phyloP scores from a whole-genome alignment of 2,888 invertebrate genomes.

The Tridacna crocea region DNA sequence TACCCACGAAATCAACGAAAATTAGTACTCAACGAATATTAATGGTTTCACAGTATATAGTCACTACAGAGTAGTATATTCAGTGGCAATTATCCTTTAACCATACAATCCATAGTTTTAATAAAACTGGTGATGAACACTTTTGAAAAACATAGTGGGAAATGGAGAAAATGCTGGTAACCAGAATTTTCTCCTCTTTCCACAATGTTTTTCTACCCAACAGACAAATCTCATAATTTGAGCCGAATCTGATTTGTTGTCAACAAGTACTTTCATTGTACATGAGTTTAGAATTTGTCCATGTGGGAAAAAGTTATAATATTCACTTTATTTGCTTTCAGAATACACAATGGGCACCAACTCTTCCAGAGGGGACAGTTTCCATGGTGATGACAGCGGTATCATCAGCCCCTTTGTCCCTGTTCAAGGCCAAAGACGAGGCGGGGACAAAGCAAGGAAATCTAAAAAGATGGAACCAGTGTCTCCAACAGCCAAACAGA shows the following conservation, averaged over 20 bases:
- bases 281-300: not conserved
- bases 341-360: constrained; percentile 51
- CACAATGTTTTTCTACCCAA: not conserved
- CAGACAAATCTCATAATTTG: not conserved
- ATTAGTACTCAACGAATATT: too few relatives aligned
- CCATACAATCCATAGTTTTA: too few relatives aligned
- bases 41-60: too few relatives aligned
- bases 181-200: not conserved
- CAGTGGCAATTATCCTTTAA: too few relatives aligned
- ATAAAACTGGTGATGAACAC: too few relatives aligned
- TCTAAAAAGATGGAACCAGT: constrained; percentile 36
- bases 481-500: constrained; percentile 50
- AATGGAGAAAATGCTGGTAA: not conserved
- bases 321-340: constrained; percentile 2
- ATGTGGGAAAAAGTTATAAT: not conserved
- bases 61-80: too few relatives aligned
- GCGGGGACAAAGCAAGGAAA: constrained; percentile 61
- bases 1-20: too few relatives aligned
- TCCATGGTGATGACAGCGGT: constrained; percentile 65
- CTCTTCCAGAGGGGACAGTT: constrained; percentile 62
- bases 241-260: not conserved
- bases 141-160: not conserved
- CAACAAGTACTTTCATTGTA: not conserved
- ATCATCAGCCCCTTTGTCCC: constrained; percentile 70
- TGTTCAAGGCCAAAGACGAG: constrained; percentile 76